A percentile compares a stretch with the other conserved stretches of the same genome.
phyloP scores from a whole-genome alignment of 2,797 vertebrate genomes.

The Anguilla pacifica region DNA sequence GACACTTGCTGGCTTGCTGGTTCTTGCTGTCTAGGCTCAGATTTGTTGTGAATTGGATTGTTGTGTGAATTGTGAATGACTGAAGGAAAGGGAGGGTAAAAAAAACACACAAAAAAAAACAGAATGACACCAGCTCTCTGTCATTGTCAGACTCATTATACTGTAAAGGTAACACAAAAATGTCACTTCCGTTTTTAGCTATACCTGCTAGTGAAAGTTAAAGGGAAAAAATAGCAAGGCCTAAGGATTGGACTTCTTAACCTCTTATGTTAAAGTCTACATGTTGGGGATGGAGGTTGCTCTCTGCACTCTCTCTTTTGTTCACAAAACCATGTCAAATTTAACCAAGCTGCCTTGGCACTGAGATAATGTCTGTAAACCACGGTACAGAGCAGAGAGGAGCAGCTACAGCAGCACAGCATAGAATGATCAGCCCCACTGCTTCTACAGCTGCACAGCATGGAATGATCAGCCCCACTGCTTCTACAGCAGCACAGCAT shows the following conservation, averaged over 20 bases:
- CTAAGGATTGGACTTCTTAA: background rate
- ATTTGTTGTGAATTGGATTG: background rate
- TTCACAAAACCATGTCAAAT: conserved; percentile 14
- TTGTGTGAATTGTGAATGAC: background rate
- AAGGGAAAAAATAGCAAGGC: background rate
- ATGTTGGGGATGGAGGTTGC: conserved; percentile 49
- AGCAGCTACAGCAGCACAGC: background rate
- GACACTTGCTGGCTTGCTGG: background rate
- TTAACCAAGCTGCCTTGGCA: background rate
- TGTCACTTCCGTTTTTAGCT: background rate
- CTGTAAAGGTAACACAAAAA: background rate
- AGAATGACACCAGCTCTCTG: background rate
- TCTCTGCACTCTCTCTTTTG: conserved; percentile 34
- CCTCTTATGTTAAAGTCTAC: conserved; percentile 37
- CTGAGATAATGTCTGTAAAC: conserved; percentile 11
- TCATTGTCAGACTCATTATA: background rate
- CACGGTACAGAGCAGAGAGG: conserved; percentile 14
- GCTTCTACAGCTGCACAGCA: too few species aligned
- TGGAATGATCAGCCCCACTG: too few species aligned
- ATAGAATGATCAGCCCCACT: background rate
- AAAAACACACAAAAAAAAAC: background rate
- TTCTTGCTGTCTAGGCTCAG: background rate
- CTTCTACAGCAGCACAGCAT: too few species aligned
- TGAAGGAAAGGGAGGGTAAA: background rate
- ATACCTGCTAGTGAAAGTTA: background rate